Conservation (phyloP, 2,888 invertebrate genomes). For the Parnassius smintheus region DNA sequence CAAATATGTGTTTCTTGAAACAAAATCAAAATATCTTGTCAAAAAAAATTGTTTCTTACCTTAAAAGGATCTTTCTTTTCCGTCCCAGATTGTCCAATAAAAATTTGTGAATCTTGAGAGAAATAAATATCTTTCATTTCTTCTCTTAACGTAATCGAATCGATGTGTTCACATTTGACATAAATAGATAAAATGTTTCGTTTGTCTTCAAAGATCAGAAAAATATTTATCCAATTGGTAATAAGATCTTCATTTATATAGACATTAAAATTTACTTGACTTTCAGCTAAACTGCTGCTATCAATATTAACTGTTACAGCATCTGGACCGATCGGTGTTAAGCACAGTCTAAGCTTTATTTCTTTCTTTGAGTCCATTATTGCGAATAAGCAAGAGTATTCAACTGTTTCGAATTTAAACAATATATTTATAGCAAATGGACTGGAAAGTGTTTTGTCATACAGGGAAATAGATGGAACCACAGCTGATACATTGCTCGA, state of each 20-base stretch:
- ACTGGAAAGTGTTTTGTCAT: slow-evolving; percentile 32
- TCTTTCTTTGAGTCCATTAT: slow-evolving; percentile 38
- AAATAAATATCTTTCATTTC: slow-evolving; percentile 27
- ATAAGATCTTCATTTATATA: slow-evolving; percentile 1
- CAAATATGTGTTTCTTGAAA: too few relatives aligned
- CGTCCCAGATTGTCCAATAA: slow-evolving; percentile 27
- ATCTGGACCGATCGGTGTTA: slow-evolving; percentile 31
- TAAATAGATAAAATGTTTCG: slow-evolving; percentile 1
- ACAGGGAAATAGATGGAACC: slow-evolving; percentile 20
- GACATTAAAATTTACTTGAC: slow-evolving; percentile 6
- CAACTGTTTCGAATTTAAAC: slow-evolving; percentile 41
- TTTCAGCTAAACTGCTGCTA: slow-evolving; percentile 20
- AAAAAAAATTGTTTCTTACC: slow-evolving; percentile 25
- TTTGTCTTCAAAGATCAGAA: slow-evolving; percentile 8
- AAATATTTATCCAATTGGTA: slow-evolving; percentile 18
- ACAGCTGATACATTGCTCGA: slow-evolving; percentile 25
- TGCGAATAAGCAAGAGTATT: slow-evolving; percentile 50
- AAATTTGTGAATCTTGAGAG: slow-evolving; percentile 18
- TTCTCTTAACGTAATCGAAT: background rate
- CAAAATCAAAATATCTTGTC: too few relatives aligned
- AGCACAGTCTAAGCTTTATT: slow-evolving; percentile 42
- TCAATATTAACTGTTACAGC: slow-evolving; percentile 34
- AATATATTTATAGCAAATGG: slow-evolving; percentile 51
- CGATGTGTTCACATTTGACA: background rate
- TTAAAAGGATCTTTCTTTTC: slow-evolving; percentile 20